These are phyloP conservation scores for Lochmaea capreae DNA, from an alignment of 2,888 invertebrate genomes.

Conservation along the genomic window DNA sequence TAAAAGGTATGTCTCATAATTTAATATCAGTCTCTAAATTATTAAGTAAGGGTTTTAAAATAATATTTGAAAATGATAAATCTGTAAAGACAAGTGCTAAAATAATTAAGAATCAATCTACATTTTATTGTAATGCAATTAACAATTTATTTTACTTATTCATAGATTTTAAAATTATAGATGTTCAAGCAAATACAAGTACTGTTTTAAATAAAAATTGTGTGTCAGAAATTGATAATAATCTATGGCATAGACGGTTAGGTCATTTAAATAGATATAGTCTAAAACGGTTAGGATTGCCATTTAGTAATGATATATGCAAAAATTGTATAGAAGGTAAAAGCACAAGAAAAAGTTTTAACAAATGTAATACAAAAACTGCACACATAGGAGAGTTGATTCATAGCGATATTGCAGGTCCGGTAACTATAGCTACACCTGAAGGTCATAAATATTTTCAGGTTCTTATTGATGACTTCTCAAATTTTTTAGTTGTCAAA, in stretches of 20 bases:
- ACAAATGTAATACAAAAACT: background rate
- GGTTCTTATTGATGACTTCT: constrained; percentile 41
- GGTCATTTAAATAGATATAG: background rate
- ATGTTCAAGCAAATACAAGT: background rate
- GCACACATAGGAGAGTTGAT: constrained; percentile 40
- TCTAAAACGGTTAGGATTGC: background rate
- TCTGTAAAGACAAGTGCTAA: background rate
- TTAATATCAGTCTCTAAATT: background rate
- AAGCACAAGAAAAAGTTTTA: background rate
- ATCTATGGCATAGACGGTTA: constrained; percentile 1
- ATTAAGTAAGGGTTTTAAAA: background rate
- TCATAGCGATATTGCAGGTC: constrained; percentile 44
- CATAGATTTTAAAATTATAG: background rate
- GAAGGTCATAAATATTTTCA: constrained; percentile 44
- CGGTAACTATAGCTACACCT: constrained; percentile 35
- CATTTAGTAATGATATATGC: too few species aligned
- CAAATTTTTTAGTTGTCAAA: constrained; percentile 41
- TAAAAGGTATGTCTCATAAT: constrained; percentile 5
- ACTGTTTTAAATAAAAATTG: background rate
- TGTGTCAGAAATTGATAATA: background rate
- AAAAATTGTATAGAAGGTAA: too few species aligned
- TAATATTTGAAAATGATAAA: background rate
- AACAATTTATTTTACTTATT: background rate
- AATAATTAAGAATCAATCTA: background rate
- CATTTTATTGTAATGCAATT: background rate